phyloP scores from a whole-genome alignment of 2,888 invertebrate genomes.

The Acrobasis suavella region DNA sequence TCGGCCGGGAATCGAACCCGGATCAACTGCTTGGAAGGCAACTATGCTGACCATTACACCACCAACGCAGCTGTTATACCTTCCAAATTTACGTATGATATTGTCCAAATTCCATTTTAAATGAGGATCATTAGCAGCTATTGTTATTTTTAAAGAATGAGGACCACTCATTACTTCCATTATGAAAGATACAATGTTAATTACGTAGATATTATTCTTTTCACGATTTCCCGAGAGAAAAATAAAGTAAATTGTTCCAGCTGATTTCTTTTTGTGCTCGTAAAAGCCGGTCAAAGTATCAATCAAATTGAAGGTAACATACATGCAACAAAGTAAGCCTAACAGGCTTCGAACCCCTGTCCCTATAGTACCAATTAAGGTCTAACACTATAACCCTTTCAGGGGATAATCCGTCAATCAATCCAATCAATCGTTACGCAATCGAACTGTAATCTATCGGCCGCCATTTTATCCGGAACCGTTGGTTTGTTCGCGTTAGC shows the following conservation, averaged over 20 bases:
- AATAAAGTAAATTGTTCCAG: too few relatives aligned
- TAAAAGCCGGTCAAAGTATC: too few relatives aligned
- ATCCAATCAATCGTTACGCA: slow-evolving; percentile 9
- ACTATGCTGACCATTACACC: slow-evolving; percentile 72
- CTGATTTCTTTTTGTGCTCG: too few relatives aligned
- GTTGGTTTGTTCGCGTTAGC: slow-evolving; percentile 2
- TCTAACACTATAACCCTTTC: slow-evolving; percentile 8
- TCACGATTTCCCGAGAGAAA: too few relatives aligned
- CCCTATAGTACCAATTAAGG: neutral
- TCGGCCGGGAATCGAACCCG: slow-evolving; percentile 82
- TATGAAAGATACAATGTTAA: neutral
- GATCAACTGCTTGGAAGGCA: slow-evolving; percentile 83
- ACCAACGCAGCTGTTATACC: slow-evolving; percentile 53
- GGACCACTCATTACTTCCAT: neutral
- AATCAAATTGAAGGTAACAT: neutral
- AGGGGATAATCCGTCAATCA: slow-evolving; percentile 17
- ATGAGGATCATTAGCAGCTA: neutral
- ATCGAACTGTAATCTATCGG: slow-evolving; percentile 21
- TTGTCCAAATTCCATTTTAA: neutral
- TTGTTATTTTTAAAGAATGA: neutral
- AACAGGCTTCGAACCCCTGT: neutral
- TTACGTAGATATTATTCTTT: neutral
- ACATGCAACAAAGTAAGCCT: neutral
- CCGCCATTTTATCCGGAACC: slow-evolving; percentile 36
- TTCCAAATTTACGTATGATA: neutral